Evolutionary conservation across 2,797 vertebrate species (phyloP), one percentile per base, ranked within the genome.

Genomic region (Coranthus polyacanthus): DNA sequence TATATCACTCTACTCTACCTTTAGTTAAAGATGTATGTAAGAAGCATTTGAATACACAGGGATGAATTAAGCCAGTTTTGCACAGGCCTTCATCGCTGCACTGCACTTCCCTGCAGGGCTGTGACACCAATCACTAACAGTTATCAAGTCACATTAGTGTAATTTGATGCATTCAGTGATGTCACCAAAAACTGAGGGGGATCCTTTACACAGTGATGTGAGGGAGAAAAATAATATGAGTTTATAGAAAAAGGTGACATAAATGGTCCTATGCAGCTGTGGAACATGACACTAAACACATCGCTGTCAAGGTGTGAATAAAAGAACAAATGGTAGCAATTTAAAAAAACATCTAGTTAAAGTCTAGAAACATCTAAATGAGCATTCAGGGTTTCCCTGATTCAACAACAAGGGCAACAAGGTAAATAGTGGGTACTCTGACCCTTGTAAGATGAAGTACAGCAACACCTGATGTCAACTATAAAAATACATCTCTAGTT

Each of bases 11-110:
- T 61, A 37, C 38, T 21, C 13, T 34, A 18, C 68, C 43, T 73
- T 68, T 32, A 78, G 70, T 78, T 52, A 68, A 38, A 11, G 12
- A 66, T 65, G 18, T 49, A 65, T 49, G 57, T 32, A 32, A 32
- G 8, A 32, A 32, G 29, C 29, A n/a, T n/a, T n/a, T n/a, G n/a
- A n/a, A n/a, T n/a, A n/a, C n/a, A n/a, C n/a, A n/a, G n/a, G n/a
- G n/a, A n/a, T n/a, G n/a, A n/a, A n/a, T n/a, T n/a, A n/a, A n/a
- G n/a, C n/a, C n/a, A n/a, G n/a, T n/a, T n/a, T n/a, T n/a, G n/a
- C n/a, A n/a, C n/a, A n/a, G n/a, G n/a, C n/a, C n/a, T n/a, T n/a
- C n/a, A n/a, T n/a, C 0, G 2, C 41, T 8, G 37, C 44, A 34
- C n/a, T 32, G 62, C 51, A 64, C 37, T 32, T 57, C 36, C 50